These are phyloP conservation scores for Sinotaia quadrata DNA, from an alignment of 2,888 invertebrate genomes.

Conservation along the genomic window DNA sequence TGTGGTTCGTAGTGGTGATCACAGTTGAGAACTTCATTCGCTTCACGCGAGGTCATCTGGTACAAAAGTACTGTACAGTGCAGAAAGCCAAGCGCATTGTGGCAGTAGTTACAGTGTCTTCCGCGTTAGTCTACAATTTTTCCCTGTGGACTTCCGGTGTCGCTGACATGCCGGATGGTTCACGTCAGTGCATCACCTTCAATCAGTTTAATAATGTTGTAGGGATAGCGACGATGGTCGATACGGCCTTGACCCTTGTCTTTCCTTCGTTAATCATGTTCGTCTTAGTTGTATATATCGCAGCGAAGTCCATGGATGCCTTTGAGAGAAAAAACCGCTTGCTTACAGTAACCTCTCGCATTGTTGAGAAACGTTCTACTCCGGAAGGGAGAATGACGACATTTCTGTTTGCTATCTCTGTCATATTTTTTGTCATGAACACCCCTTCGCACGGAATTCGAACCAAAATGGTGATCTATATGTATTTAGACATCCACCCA, in stretches of 20 bases:
- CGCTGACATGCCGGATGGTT: constrained; percentile 28
- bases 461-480: constrained; percentile 22
- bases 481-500: constrained; percentile 1
- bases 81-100: constrained; percentile 32
- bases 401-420: constrained; percentile 34
- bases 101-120: constrained; percentile 26
- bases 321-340: constrained; percentile 23
- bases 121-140: constrained; percentile 42
- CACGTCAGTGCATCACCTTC: constrained; percentile 4
- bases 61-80: constrained; percentile 38
- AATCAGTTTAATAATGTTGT: constrained; percentile 12
- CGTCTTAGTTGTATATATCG: constrained; percentile 22
- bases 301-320: constrained; percentile 18
- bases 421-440: constrained; percentile 32
- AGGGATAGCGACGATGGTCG: constrained; percentile 14
- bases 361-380: constrained; percentile 1
- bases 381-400: constrained; percentile 30
- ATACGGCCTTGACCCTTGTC: constrained; percentile 30
- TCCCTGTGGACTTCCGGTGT: constrained; percentile 45
- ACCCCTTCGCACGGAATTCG: constrained; percentile 31
- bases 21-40: constrained; percentile 39
- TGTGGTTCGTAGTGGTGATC: constrained; percentile 39
- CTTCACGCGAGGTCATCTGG: constrained; percentile 38
- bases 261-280: constrained; percentile 23
- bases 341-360: constrained; percentile 1